Conservation (phyloP, 2,113 vertebrate genomes). For the Gambusia holbrooki region DNA sequence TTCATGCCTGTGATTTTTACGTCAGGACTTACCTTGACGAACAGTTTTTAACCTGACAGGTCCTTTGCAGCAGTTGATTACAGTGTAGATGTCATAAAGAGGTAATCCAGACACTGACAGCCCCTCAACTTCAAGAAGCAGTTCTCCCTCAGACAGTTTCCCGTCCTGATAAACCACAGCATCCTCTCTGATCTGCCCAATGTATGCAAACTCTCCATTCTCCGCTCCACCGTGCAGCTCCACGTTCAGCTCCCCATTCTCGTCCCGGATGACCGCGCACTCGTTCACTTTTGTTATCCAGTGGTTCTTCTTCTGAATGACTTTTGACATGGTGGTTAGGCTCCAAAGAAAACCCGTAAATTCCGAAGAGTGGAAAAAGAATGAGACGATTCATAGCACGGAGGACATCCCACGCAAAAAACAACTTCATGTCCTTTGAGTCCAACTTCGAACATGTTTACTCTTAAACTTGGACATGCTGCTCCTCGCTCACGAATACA, state of each 20-base stretch:
- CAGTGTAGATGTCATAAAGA: constrained; percentile 87
- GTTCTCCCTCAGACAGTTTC: constrained; percentile 83
- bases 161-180: constrained; percentile 77
- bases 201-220: constrained; percentile 88
- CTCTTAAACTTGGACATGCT: constrained; percentile 46
- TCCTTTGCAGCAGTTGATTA: constrained; percentile 85
- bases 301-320: constrained; percentile 90
- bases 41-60: constrained; percentile 89
- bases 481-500: constrained; percentile 3
- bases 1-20: background rate
- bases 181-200: constrained; percentile 78
- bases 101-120: constrained; percentile 91
- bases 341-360: constrained; percentile 40
- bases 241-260: constrained; percentile 81
- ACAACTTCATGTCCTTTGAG: constrained; percentile 56
- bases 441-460: constrained; percentile 45
- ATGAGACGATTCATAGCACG: constrained; percentile 46
- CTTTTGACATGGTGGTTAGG: constrained; percentile 86
- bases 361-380: constrained; percentile 42
- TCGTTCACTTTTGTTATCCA: constrained; percentile 88
- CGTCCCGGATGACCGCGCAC: constrained; percentile 79
- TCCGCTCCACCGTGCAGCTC: constrained; percentile 89
- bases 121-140: constrained; percentile 92
- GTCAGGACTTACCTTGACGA: constrained; percentile 84
- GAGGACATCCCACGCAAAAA: constrained; percentile 33